Percentiles rank a stretch among this genome's conserved stretches.
These are phyloP conservation scores for Pseudotriccus pelzelni DNA, from an alignment of 2,797 vertebrate genomes.

Conservation along the genomic window DNA sequence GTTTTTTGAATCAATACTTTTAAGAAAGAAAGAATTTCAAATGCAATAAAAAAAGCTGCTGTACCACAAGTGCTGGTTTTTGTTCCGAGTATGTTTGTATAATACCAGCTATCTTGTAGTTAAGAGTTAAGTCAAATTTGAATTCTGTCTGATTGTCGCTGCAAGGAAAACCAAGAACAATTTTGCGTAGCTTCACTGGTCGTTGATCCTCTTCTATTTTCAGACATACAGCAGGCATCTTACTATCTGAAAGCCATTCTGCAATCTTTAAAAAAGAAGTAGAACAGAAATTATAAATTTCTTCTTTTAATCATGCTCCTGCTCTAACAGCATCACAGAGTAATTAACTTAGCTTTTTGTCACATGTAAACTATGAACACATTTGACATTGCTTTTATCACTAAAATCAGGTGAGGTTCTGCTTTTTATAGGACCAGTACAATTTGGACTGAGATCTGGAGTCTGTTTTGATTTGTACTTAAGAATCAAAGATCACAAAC, in stretches of 20 bases:
- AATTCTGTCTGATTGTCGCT: conserved; percentile 89
- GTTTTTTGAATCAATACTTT: conserved; percentile 6
- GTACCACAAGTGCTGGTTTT: conserved; percentile 93
- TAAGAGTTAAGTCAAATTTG: conserved; percentile 95
- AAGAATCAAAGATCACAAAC: not conserved
- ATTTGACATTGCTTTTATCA: not conserved
- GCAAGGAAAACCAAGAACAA: conserved; percentile 93
- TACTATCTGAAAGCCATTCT: conserved; percentile 91
- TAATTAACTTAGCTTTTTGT: not conserved
- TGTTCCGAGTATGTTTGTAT: conserved; percentile 94
- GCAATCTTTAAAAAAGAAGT: conserved; percentile 83
- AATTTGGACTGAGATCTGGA: not conserved
- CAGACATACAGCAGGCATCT: conserved; percentile 85
- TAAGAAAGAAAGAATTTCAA: conserved; percentile 9
- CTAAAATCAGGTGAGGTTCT: not conserved
- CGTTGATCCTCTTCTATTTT: conserved; percentile 93
- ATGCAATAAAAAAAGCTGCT: conserved; percentile 7
- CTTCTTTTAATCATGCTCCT: not conserved
- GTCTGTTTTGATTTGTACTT: not conserved
- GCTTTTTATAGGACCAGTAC: not conserved
- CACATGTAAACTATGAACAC: not conserved
- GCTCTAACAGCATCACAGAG: not conserved
- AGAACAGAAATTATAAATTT: not conserved
- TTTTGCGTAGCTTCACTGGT: conserved; percentile 93
- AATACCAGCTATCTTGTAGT: conserved; percentile 92